These are phyloP conservation scores for Okamejei kenojei DNA, from an alignment of 2,797 vertebrate genomes.

Conservation along the genomic window DNA sequence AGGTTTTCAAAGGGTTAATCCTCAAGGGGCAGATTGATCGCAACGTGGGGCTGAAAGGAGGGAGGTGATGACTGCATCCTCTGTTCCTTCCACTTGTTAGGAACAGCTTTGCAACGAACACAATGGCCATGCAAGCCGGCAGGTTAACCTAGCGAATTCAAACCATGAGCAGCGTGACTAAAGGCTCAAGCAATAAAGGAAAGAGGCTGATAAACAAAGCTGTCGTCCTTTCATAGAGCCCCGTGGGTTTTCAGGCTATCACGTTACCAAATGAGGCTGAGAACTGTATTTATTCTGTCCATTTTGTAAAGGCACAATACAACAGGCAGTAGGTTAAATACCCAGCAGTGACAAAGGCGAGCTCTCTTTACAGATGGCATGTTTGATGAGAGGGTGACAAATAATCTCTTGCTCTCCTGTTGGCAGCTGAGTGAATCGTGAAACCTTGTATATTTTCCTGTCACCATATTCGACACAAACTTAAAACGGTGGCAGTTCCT, in stretches of 20 bases:
- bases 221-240: background rate
- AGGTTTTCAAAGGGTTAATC: background rate
- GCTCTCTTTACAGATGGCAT: background rate
- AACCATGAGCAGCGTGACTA: background rate
- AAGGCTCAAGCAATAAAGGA: background rate
- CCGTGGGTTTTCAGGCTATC: background rate
- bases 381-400: background rate
- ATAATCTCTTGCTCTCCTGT: slow-evolving; percentile 21
- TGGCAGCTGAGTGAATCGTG: slow-evolving; percentile 35
- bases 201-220: background rate
- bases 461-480: background rate
- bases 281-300: background rate
- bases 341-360: background rate
- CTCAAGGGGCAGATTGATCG: background rate
- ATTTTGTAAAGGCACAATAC: background rate
- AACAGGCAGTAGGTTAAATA: background rate
- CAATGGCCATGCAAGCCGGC: background rate
- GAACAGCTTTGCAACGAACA: background rate
- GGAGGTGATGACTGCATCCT: background rate
- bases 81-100: background rate
- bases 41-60: background rate
- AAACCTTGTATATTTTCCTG: slow-evolving; percentile 30
- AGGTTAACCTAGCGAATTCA: background rate
- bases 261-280: background rate
- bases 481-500: slow-evolving; percentile 12